phyloP scores from a whole-genome alignment of 2,888 invertebrate species.

The Agapetus fuscipes region DNA sequence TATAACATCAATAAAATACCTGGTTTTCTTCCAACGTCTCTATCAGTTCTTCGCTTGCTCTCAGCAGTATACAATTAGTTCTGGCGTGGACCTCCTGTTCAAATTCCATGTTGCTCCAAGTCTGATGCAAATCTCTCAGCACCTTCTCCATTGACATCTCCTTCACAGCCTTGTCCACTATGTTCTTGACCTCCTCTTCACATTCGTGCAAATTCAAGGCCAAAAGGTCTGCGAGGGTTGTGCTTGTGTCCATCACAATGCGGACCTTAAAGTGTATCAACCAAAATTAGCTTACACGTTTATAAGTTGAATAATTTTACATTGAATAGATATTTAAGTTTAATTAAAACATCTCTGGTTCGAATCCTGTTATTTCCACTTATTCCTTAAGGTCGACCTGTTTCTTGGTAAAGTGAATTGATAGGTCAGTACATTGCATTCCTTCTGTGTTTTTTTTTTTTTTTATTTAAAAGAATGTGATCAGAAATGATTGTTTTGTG shows the following conservation, averaged over 20 bases:
- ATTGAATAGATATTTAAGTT: no score
- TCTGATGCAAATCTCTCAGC: conserved; percentile 77
- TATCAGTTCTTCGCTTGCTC: conserved; percentile 90
- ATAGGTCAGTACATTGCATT: no score
- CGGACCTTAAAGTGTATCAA: conserved; percentile 57
- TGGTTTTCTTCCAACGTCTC: conserved; percentile 97
- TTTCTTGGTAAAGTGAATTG: background rate
- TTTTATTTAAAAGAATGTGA: background rate
- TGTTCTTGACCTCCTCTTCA: conserved; percentile 95
- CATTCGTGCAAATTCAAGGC: conserved; percentile 91
- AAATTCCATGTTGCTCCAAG: conserved; percentile 91
- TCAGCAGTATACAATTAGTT: conserved; percentile 76
- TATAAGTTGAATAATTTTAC: no score
- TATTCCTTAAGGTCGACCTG: background rate
- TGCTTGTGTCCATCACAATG: conserved; percentile 89
- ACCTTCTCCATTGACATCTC: conserved; percentile 99
- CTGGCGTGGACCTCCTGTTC: conserved; percentile 80
- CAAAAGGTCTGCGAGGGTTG: conserved; percentile 84
- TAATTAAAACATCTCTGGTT: no score
- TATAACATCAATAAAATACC: no score
- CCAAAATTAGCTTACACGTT: background rate
- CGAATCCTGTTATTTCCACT: background rate
- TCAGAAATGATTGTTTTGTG: conserved; percentile 1
- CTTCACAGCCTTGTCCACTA: conserved; percentile 96
- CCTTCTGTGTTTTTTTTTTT: no score